Base-by-base conservation (phyloP, 2,888 invertebrate genomes). In the Myopa testacea region DNA sequence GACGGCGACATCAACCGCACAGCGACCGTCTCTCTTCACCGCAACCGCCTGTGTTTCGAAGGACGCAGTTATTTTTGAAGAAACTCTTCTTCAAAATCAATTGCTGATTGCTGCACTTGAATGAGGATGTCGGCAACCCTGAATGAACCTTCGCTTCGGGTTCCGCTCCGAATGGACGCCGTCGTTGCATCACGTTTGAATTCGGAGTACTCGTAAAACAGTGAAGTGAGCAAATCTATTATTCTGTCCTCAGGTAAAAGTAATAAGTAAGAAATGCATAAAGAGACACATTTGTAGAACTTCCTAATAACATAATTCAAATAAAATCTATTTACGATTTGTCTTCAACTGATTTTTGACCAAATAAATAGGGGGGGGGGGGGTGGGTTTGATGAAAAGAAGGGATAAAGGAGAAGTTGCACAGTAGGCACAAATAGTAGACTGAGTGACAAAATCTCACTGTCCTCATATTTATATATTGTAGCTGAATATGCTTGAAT, bases 1-100 rank as follows among this genome's bases (percentile, higher is more conserved):
- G 52, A 74, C 62, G 34, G 16, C 67, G 40, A 14, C 63, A 45
- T 26, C 26, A 50, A 63, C 73, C 5, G 12, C 45, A 1, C 40
- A 68, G 40, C 55, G 4, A 16, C 55, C 19, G n/a, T 45, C 19
- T 8, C 38, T 37, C 37, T 34, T 55, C 14, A 14, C 34, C 50
- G 50, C 50, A 3, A 50, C 50, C 1, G 50, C 3, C 52, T 8
- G 45, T 50, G 7, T n/a, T 74, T 63, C 65, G 37, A 63, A 52
- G 63, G 16, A n/a, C 65, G n/a, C 14, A 74, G 74, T 55, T 65
- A 62, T 45, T 65, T 74, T 70, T 74, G 45, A 10, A 45, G 7
- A 45, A 45, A 1, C 45, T 16, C 34, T 16, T 16, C 37, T 26
- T 7, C 65, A 16, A 50, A 74, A 34, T 34, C 40, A 71, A 58